Conservation (phyloP, 2,113 vertebrate genomes). For the Harpagus bidentatus region DNA sequence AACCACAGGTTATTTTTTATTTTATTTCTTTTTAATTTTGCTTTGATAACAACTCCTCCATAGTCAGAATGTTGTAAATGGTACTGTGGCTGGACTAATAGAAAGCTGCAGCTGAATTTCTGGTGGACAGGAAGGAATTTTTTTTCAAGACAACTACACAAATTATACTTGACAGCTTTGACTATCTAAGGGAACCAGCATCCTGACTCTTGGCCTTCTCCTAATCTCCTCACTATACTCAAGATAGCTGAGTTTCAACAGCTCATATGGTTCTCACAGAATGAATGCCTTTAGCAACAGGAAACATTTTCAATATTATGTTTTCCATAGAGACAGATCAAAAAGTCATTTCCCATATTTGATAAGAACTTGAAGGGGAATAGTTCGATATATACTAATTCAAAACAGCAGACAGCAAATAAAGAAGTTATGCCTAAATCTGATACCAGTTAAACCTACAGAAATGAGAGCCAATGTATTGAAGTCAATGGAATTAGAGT, state of each 20-base stretch:
- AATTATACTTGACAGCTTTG: conserved; percentile 20
- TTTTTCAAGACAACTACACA: background rate
- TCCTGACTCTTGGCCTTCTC: background rate
- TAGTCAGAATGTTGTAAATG: background rate
- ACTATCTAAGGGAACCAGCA: background rate
- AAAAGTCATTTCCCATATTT: background rate
- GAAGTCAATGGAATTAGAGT: background rate
- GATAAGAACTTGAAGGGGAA: background rate
- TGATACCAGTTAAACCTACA: background rate
- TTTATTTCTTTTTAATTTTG: background rate
- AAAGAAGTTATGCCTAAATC: background rate
- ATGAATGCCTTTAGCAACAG: background rate
- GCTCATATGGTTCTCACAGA: background rate
- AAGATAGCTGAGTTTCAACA: background rate
- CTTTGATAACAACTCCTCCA: background rate
- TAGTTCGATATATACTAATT: background rate
- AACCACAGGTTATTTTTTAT: background rate
- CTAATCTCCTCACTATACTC: background rate
- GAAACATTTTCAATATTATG: background rate
- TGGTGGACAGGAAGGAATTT: background rate
- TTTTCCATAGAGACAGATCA: background rate
- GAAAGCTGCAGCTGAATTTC: conserved; percentile 1
- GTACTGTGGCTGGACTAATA: background rate
- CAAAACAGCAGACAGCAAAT: background rate
- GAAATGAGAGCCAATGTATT: background rate